Base-by-base conservation (phyloP, 1,140 invertebrate genomes). In the Oppia nitens region DNA sequence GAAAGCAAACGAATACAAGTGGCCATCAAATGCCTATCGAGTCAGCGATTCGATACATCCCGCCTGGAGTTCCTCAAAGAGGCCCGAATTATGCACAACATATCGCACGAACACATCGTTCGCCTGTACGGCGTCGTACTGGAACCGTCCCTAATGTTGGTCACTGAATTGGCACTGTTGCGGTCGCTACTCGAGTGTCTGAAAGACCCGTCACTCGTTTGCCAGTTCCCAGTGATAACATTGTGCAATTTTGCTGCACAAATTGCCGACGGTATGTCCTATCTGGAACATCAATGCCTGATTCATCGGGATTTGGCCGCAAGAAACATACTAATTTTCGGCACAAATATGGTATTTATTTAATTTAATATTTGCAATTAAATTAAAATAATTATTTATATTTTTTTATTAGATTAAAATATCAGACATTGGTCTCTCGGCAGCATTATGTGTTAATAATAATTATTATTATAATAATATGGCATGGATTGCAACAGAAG, bases 221-320 rank as follows among this genome's bases (percentile, higher is more conserved):
- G 82, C 0, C 92, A 84, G 70, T 94, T 98, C 70, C 85, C 89
- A 2, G 83, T 98, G 25, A 77, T 83, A 47, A 84, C 84, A 1
- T 75, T 93, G 2, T 92, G 86, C 68, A 85, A 91, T 70, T 95
- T 95, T 72, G 83, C 87, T n/a, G 91, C 92, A 9, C 95, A 98
- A 76, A 97, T 99, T 65, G 94, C 95, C 0, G 83, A 88, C 65
- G 95, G 94, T 62, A 99, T 99, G 95, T 91, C 94, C 9, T 98
- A 98, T 72, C 78, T 99, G 53, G 95, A 98, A 73, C 91, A 90
- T 29, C 92, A 97, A 72, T 98, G 98, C 75, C 98, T 97, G 71
- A 97, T 99, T 65, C 95, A 98, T 71, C 78, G 90, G 68, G 89
- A 94, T 73, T 77, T 94, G 65, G 89, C 89, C 40, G 88, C 89